These are phyloP conservation scores for Drosophila niveifrons DNA, from an alignment of 2,888 invertebrate genomes.

Conservation along the genomic window DNA sequence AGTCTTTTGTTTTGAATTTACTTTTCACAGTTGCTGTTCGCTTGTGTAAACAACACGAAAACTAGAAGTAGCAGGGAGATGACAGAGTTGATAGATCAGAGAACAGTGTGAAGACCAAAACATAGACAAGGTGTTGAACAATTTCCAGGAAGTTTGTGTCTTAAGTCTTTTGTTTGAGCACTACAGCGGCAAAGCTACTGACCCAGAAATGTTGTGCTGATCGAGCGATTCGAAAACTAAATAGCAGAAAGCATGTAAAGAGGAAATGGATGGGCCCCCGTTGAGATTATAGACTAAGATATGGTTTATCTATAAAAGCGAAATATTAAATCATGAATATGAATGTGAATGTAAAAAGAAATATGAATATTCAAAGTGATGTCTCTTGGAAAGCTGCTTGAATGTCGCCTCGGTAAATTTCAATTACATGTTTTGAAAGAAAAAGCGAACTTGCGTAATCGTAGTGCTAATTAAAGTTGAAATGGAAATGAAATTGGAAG, in stretches of 20 bases:
- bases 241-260: background rate
- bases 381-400: constrained; percentile 9
- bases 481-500: constrained; percentile 5
- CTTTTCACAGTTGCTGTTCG: background rate
- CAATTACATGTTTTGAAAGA: constrained; percentile 2
- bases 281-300: background rate
- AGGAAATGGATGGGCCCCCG: background rate
- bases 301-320: background rate
- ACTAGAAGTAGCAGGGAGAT: background rate
- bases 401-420: background rate
- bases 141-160: constrained; percentile 25
- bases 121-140: background rate
- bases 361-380: constrained; percentile 9
- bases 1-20: constrained; percentile 57
- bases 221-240: background rate
- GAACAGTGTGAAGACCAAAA: background rate
- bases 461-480: background rate
- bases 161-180: constrained; percentile 43
- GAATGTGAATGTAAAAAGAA: constrained; percentile 5
- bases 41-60: background rate
- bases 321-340: constrained; percentile 1
- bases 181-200: constrained; percentile 15
- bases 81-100: background rate
- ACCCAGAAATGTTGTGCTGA: background rate
- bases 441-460: constrained; percentile 2